phyloP scores from a whole-genome alignment of 2,797 vertebrate species.

The Amblyopsis hoosieri region DNA sequence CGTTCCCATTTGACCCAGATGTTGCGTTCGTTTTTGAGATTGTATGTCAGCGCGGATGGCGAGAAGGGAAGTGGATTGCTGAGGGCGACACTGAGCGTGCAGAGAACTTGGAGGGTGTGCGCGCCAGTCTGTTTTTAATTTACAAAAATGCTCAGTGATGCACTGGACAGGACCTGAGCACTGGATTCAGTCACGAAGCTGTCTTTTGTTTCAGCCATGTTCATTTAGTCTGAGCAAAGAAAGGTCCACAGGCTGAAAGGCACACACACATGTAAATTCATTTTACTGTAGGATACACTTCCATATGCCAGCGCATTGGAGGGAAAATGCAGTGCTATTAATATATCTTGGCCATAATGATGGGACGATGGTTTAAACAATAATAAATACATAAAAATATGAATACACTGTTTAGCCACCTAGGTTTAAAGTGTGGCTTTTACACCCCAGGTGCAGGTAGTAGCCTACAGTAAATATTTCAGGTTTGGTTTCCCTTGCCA shows the following conservation, averaged over 20 bases:
- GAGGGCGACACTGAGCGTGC: slow-evolving; percentile 55
- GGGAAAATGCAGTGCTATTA: neutral
- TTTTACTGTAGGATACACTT: neutral
- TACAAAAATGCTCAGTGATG: slow-evolving; percentile 62
- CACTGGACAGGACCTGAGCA: slow-evolving; percentile 38
- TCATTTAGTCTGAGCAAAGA: slow-evolving; percentile 9
- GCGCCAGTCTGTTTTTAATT: slow-evolving; percentile 79
- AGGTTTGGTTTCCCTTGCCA: neutral
- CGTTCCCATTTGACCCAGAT: slow-evolving; percentile 32
- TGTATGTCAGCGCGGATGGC: slow-evolving; percentile 40
- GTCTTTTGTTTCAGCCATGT: slow-evolving; percentile 46
- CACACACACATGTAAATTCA: slow-evolving; percentile 1
- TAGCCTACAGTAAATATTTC: neutral
- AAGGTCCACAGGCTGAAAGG: slow-evolving; percentile 9
- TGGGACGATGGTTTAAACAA: no score
- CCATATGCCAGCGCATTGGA: neutral
- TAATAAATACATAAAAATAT: no score
- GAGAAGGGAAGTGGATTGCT: slow-evolving; percentile 46
- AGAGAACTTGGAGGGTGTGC: slow-evolving; percentile 50
- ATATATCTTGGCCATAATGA: neutral
- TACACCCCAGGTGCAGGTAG: neutral
- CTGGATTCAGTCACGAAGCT: slow-evolving; percentile 22
- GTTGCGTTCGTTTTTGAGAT: slow-evolving; percentile 57
- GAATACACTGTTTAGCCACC: no score
- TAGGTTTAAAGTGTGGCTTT: no score